These are phyloP conservation scores for Geotrypetes seraphini DNA, from an alignment of 2,797 vertebrate species.

Conservation along the genomic window DNA sequence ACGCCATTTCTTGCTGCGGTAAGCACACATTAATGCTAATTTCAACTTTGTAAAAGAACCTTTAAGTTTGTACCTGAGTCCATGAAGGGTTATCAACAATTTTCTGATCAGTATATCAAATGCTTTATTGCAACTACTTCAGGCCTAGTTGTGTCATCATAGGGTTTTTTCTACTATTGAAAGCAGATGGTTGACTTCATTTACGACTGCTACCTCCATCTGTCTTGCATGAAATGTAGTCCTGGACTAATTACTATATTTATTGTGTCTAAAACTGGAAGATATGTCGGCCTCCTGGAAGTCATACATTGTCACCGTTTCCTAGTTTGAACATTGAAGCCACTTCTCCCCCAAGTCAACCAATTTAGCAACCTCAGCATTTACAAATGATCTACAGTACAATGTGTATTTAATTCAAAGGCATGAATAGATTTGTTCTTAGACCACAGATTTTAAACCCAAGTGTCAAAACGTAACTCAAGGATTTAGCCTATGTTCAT, in stretches of 20 bases:
- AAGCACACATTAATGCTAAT: too few relatives aligned
- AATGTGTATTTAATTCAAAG: too few relatives aligned
- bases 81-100: too few relatives aligned
- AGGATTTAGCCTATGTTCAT: too few relatives aligned
- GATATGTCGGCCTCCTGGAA: slow-evolving; percentile 4
- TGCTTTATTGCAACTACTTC: too few relatives aligned
- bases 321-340: slow-evolving; percentile 18
- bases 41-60: too few relatives aligned
- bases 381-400: slow-evolving; percentile 7
- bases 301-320: slow-evolving; percentile 10
- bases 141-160: slow-evolving; percentile 6
- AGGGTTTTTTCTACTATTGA: slow-evolving; percentile 16
- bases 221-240: neutral
- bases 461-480: too few relatives aligned
- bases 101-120: too few relatives aligned
- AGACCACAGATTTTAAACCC: too few relatives aligned
- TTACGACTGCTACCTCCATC: neutral
- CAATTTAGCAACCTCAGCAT: slow-evolving; percentile 3
- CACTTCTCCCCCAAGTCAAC: slow-evolving; percentile 6
- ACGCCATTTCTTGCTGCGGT: too few relatives aligned
- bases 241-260: slow-evolving; percentile 13
- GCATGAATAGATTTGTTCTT: too few relatives aligned
- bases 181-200: slow-evolving; percentile 23
- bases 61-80: too few relatives aligned
- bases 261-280: neutral